Percentiles rank a stretch among this genome's conserved stretches.
Evolutionary conservation across 2,113 vertebrate genomes (phyloP).

Genomic region (Aptenodytes patagonicus): DNA sequence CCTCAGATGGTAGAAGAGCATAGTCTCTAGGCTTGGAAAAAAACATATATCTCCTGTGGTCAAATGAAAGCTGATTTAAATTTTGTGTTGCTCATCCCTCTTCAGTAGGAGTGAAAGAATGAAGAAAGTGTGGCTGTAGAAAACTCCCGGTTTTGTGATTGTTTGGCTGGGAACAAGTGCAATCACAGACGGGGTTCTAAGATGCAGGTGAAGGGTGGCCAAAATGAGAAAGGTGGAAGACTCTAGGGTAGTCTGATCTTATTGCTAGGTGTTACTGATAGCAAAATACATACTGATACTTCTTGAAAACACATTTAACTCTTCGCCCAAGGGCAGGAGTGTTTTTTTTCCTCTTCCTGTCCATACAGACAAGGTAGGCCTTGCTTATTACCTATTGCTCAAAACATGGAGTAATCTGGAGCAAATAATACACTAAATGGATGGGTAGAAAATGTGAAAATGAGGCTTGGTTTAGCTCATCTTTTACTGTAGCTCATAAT

Average conservation of each 20-base stretch:
- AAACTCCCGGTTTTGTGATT: neutral
- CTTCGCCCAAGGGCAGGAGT: neutral
- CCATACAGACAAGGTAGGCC: neutral
- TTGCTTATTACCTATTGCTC: neutral
- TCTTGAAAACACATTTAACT: neutral
- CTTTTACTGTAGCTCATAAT: neutral
- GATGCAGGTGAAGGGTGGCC: neutral
- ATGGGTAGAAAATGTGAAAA: neutral
- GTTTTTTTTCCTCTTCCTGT: neutral
- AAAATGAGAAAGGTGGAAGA: neutral
- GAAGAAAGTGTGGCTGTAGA: neutral
- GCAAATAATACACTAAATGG: neutral
- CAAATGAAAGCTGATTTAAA: neutral
- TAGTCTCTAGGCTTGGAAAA: neutral
- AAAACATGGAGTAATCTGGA: neutral
- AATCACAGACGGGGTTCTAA: neutral
- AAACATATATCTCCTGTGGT: neutral
- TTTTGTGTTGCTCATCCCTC: neutral
- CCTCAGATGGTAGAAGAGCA: neutral
- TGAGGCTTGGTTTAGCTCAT: neutral
- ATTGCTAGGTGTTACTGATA: neutral
- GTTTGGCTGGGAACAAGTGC: neutral
- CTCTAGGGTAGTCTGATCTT: neutral
- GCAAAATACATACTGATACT: neutral
- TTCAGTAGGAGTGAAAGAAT: neutral